Evolutionary conservation across 1,140 invertebrate species (phyloP), one percentile per base, ranked within the genome.

Genomic region (Drosophila littoralis): DNA sequence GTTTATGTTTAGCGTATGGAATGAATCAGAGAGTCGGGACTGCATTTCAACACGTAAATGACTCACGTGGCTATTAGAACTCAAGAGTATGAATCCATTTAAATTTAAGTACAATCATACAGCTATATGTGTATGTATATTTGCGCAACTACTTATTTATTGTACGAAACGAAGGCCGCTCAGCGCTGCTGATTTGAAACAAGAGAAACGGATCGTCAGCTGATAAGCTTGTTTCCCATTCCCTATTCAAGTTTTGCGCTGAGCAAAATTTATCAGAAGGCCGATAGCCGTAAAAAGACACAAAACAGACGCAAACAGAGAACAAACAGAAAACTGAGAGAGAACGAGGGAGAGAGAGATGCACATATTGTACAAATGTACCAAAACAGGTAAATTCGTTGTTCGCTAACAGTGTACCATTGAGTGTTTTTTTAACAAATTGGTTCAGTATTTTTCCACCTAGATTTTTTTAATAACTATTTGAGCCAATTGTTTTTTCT

Each of bases 41-140:
- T 72, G 69, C 69, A 66, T 58, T 72, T 66, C 52, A 61, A 72
- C 61, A 64, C 38, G n/a, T 15, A 58, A 72, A 51, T 72, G 69
- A 72, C 36, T 72, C 61, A 72, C 35, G 10, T 12, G 17, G 9
- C 15, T 17, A 12, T 43, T 4, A 33, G 45, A 15, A 35, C 43
- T 64, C 51, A 55, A 57, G 43, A 43, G 43, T 32, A 13, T 28
- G 46, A 36, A 54, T 35, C 8, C 13, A 36, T 17, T 9, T 13
- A 54, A 36, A 50, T 46, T 9, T 22, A 46, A 10, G 9, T 22
- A 17, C 3, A 17, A 7, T 13, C 6, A 43, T 5, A 43, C 42
- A 7, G 32, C 15, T 1, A 51, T 7, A n/a, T 48, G 13, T 36
- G 13, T 10, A n/a, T 52, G 36, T 6, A 15, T n/a, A 58, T 43